Percentiles rank a stretch among this genome's conserved stretches.
These are phyloP conservation scores for Drosophila mettleri DNA, from an alignment of 2,888 invertebrate genomes.

Conservation along the genomic window DNA sequence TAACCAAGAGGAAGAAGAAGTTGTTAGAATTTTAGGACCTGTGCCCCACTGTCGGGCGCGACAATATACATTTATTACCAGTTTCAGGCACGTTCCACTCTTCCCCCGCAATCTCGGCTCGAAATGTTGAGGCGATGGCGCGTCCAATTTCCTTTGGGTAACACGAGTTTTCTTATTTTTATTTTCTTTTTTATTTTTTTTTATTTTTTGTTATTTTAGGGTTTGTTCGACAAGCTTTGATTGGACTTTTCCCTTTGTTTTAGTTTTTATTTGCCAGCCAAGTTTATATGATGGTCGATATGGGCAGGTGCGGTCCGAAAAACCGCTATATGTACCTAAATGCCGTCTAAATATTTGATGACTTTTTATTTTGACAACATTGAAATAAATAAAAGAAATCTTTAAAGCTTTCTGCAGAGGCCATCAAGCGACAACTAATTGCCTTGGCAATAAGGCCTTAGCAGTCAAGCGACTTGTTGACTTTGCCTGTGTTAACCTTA, in stretches of 20 bases:
- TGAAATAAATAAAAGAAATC: background rate
- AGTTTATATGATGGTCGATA: slow-evolving; percentile 18
- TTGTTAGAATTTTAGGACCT: slow-evolving; percentile 2
- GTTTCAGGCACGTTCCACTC: slow-evolving; percentile 6
- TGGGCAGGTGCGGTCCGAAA: slow-evolving; percentile 1
- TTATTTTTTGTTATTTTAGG: background rate
- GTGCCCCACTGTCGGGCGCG: background rate
- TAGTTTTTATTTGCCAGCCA: slow-evolving; percentile 31
- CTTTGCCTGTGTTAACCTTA: background rate
- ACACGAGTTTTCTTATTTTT: background rate
- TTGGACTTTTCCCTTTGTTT: slow-evolving; percentile 21
- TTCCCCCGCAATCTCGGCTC: background rate
- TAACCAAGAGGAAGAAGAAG: background rate
- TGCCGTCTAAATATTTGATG: slow-evolving; percentile 30
- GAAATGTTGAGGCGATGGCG: slow-evolving; percentile 6
- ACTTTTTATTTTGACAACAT: background rate
- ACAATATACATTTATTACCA: slow-evolving; percentile 40
- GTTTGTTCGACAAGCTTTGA: slow-evolving; percentile 3
- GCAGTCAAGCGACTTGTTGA: background rate
- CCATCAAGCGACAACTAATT: background rate
- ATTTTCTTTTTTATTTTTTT: background rate
- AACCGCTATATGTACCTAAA: slow-evolving; percentile 12
- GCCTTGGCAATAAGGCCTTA: background rate
- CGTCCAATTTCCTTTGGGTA: slow-evolving; percentile 23
- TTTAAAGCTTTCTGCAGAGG: background rate